Conservation (phyloP, 2,888 invertebrate genomes). For the Gymnocheta viridis region DNA sequence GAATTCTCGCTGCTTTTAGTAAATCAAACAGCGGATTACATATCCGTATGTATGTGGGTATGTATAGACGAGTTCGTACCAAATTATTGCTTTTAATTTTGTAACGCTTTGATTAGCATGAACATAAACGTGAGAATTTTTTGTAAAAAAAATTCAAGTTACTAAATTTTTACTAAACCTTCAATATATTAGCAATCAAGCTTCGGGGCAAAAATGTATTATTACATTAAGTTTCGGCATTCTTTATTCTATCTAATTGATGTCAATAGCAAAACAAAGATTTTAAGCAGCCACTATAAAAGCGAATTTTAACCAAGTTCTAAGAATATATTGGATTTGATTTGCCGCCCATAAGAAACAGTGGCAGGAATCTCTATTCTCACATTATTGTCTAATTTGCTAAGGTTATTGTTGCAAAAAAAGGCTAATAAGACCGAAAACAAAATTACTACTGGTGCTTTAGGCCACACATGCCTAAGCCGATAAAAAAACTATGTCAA, state of each 20-base stretch:
- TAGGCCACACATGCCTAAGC: conserved; percentile 31
- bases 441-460: background rate
- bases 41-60: too few species aligned
- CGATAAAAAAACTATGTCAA: background rate
- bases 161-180: background rate
- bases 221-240: background rate
- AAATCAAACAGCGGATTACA: conserved; percentile 8
- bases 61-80: background rate
- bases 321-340: conserved; percentile 56
- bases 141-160: background rate
- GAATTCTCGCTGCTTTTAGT: conserved; percentile 31
- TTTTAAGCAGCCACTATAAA: background rate
- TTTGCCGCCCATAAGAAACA: conserved; percentile 39
- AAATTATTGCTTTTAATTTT: conserved; percentile 35
- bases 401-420: conserved; percentile 52
- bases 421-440: too few species aligned
- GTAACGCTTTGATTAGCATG: conserved; percentile 49
- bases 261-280: conserved; percentile 13
- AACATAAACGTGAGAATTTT: conserved; percentile 60
- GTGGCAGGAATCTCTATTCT: conserved; percentile 29
- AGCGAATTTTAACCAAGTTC: conserved; percentile 21
- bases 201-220: background rate
- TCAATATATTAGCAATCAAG: background rate
- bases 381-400: conserved; percentile 65
- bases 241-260: background rate